A percentile compares a stretch with the other conserved stretches of the same genome.
phyloP scores from a whole-genome alignment of 2,113 vertebrate genomes.

The Malurus melanocephalus region DNA sequence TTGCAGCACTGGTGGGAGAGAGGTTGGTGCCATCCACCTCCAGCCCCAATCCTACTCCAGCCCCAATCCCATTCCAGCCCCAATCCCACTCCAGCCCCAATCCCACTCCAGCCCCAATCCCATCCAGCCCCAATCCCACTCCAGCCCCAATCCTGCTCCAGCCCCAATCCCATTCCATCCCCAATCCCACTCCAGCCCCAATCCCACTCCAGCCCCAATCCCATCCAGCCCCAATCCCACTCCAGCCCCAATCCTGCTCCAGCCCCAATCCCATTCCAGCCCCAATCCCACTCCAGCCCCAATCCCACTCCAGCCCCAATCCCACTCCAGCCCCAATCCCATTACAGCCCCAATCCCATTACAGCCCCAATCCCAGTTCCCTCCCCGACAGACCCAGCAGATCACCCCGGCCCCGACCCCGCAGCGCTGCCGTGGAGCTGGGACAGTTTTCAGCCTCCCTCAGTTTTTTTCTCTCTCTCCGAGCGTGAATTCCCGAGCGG shows the following conservation, averaged over 20 bases:
- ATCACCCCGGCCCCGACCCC: fast-evolving
- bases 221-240: neutral
- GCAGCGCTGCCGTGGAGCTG: fast-evolving
- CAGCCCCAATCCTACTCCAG: neutral
- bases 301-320: neutral
- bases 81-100: neutral
- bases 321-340: too few relatives aligned
- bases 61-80: neutral
- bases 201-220: neutral
- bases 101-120: neutral
- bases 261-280: neutral
- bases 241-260: neutral
- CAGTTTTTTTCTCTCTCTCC: neutral
- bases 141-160: neutral
- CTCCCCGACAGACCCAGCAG: fast-evolving
- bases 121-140: neutral
- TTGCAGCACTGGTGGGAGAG: neutral
- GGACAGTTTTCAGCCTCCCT: neutral
- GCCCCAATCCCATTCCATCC: neutral
- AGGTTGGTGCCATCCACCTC: fast-evolving
- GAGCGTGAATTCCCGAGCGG: fast-evolving
- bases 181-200: neutral
- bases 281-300: neutral
- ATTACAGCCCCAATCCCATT: neutral
- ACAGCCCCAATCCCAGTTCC: neutral